Conservation (phyloP, 2,888 invertebrate genomes). For the Machimus rusticus region DNA sequence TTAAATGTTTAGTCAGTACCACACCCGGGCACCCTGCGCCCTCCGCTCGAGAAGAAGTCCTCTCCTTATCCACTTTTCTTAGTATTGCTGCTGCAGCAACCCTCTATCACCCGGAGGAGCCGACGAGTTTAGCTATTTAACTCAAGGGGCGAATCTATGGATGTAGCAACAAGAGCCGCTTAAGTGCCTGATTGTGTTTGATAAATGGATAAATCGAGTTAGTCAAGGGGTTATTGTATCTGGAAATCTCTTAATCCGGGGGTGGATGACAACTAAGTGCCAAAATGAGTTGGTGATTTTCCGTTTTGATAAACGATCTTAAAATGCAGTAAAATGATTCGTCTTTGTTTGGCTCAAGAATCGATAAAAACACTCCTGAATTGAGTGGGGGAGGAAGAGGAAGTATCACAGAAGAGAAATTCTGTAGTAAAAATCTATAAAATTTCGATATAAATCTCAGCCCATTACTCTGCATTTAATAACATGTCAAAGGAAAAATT, state of each 20-base stretch:
- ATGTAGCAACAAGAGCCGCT: conserved; percentile 34
- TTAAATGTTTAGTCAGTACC: not conserved
- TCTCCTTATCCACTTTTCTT: not conserved
- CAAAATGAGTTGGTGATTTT: conserved; percentile 36
- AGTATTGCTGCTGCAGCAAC: not conserved
- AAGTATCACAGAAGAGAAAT: not conserved
- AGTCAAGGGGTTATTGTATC: conserved; percentile 39
- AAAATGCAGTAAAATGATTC: not conserved
- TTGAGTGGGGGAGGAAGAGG: not conserved
- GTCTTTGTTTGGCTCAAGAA: not conserved
- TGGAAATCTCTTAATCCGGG: conserved; percentile 26
- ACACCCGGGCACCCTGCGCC: not conserved
- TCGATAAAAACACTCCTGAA: not conserved
- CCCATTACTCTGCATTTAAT: no score
- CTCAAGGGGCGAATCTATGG: conserved; percentile 8
- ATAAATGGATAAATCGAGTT: conserved; percentile 40
- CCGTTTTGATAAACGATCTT: conserved; percentile 27
- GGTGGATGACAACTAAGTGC: conserved; percentile 36
- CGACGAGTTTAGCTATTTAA: not conserved
- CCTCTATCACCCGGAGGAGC: not conserved
- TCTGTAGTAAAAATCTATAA: not conserved
- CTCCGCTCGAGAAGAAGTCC: not conserved
- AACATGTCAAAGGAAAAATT: no score
- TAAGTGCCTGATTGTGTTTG: conserved; percentile 41
- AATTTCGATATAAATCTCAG: not conserved